Conservation (phyloP, 2,797 vertebrate genomes). For the Paramormyrops hopkinsi region DNA sequence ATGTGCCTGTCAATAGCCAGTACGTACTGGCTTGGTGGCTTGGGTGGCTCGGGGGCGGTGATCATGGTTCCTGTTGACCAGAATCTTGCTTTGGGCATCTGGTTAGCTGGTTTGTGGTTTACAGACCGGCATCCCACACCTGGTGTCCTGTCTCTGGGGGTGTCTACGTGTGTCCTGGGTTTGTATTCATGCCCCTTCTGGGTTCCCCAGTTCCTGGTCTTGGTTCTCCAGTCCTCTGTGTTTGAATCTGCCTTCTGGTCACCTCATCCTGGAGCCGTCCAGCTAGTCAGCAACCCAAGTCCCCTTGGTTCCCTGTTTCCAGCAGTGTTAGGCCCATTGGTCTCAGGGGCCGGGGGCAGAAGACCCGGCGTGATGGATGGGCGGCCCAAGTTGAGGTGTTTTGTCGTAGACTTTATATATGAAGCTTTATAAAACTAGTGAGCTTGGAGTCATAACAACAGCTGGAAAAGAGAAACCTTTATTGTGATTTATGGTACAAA, state of each 20-base stretch:
- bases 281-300: neutral
- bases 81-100: neutral
- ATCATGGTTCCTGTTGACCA: neutral
- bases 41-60: neutral
- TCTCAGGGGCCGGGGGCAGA: neutral
- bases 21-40: neutral
- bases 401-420: neutral
- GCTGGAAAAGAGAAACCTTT: neutral
- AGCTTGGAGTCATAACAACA: neutral
- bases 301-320: neutral
- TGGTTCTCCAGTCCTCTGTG: neutral
- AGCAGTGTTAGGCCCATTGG: neutral
- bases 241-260: neutral
- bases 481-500: neutral
- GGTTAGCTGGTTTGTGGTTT: neutral
- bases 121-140: neutral
- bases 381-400: neutral
- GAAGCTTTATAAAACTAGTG: neutral
- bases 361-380: neutral
- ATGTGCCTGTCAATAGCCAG: neutral
- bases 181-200: neutral
- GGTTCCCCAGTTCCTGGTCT: neutral
- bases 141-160: neutral
- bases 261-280: neutral
- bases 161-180: neutral